Percentiles rank a stretch among this genome's conserved stretches.
These are phyloP conservation scores for Bombylius major DNA, from an alignment of 2,888 invertebrate genomes.

Conservation along the genomic window DNA sequence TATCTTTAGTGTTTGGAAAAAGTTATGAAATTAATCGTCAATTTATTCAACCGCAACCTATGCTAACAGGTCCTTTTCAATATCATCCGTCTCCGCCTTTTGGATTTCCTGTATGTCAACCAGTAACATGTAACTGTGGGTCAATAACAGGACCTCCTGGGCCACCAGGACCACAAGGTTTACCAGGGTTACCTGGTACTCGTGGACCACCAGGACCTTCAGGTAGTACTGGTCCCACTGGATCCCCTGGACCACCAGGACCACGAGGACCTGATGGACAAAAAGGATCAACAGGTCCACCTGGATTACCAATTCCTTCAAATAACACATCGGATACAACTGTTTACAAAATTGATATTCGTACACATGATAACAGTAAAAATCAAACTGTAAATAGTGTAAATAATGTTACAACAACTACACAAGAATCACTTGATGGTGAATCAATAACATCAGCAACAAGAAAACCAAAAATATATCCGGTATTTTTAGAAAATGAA, in stretches of 20 bases:
- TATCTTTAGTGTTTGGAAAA: background rate
- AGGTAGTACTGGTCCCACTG: background rate
- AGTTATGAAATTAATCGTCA: background rate
- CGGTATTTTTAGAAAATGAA: background rate
- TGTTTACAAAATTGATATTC: background rate
- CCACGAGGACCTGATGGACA: conserved; percentile 46
- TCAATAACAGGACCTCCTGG: conserved; percentile 40
- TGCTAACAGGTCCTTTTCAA: background rate
- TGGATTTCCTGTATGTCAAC: background rate
- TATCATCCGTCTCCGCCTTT: background rate
- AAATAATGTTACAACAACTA: background rate
- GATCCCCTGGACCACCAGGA: conserved; percentile 19
- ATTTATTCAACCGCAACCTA: background rate
- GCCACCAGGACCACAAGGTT: conserved; percentile 40
- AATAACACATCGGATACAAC: background rate
- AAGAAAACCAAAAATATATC: background rate
- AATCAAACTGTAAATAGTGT: no score
- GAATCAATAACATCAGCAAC: background rate
- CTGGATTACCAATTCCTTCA: conserved; percentile 41
- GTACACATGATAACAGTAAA: background rate
- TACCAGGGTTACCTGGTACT: conserved; percentile 40
- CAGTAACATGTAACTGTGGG: background rate
- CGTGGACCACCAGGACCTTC: conserved; percentile 35
- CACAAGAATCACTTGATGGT: background rate
- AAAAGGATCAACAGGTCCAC: conserved; percentile 58